Evolutionary conservation across 2,113 vertebrate genomes (phyloP).

Genomic region (Onychorhynchus coronatus): DNA sequence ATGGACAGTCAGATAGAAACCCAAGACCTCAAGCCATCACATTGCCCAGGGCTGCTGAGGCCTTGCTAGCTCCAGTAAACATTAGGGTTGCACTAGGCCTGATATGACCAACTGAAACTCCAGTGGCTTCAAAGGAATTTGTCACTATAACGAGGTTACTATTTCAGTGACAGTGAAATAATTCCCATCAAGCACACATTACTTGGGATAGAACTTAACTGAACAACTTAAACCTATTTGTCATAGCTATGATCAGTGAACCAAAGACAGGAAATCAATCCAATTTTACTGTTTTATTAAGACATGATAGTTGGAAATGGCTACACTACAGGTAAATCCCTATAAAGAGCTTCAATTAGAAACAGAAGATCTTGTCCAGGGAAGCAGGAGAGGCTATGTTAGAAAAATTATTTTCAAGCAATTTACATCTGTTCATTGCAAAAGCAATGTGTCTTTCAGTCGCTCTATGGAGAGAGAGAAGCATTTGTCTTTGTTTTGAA

Average conservation of each 20-base stretch:
- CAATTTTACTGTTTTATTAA: constrained; percentile 8
- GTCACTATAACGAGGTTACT: not conserved
- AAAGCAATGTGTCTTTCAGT: not conserved
- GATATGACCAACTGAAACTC: not conserved
- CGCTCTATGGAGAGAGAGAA: not conserved
- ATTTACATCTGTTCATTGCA: not conserved
- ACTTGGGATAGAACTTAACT: not conserved
- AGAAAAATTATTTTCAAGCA: not conserved
- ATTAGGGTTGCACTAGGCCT: not conserved
- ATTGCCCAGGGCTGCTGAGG: not conserved
- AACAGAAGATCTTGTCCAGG: not conserved
- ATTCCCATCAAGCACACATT: not conserved
- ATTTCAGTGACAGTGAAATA: not conserved
- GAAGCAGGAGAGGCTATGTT: not conserved
- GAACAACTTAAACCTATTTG: not conserved
- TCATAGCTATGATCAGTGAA: not conserved
- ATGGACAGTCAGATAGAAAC: not conserved
- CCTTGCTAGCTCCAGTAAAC: not conserved
- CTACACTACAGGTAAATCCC: not conserved
- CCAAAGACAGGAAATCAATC: not conserved
- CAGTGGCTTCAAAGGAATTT: not conserved
- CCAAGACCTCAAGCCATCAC: not conserved
- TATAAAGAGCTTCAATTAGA: not conserved
- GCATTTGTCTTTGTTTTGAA: not conserved
- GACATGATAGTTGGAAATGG: constrained; percentile 7